These are phyloP conservation scores for Xenus cinereus DNA, from an alignment of 2,113 vertebrate genomes.

Conservation along the genomic window DNA sequence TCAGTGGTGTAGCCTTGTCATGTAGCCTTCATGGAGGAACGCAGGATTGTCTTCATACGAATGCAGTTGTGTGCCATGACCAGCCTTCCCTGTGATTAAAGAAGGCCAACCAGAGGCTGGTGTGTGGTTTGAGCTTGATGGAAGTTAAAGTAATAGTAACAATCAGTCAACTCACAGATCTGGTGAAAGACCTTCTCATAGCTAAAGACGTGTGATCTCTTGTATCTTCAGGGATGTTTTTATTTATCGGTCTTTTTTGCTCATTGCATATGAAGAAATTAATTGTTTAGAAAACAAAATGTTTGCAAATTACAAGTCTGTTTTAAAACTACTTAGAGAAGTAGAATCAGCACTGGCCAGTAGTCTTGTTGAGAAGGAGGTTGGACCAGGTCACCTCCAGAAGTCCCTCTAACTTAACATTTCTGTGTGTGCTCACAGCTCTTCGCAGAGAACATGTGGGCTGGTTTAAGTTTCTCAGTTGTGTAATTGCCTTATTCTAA, in stretches of 20 bases:
- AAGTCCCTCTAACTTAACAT: neutral
- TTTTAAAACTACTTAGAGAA: neutral
- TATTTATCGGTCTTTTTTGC: neutral
- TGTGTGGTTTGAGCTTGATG: neutral
- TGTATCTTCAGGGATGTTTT: neutral
- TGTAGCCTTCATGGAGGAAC: neutral
- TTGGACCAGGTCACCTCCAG: neutral
- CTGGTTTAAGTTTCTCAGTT: neutral
- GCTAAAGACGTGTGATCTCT: neutral
- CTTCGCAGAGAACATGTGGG: neutral
- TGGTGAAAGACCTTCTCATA: neutral
- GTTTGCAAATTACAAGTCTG: neutral
- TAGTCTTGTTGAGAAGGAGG: neutral
- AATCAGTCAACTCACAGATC: neutral
- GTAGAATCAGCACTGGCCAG: neutral
- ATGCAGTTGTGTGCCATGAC: neutral
- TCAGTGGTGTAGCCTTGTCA: neutral
- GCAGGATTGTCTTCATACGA: neutral
- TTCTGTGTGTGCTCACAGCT: neutral
- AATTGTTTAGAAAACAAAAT: neutral
- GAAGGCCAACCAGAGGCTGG: neutral
- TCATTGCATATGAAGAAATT: neutral
- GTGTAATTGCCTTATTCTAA: neutral
- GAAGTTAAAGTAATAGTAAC: neutral
- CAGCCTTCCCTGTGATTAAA: neutral